Conservation (phyloP, 2,888 invertebrate genomes). For the Pristionchus exspectatus region DNA sequence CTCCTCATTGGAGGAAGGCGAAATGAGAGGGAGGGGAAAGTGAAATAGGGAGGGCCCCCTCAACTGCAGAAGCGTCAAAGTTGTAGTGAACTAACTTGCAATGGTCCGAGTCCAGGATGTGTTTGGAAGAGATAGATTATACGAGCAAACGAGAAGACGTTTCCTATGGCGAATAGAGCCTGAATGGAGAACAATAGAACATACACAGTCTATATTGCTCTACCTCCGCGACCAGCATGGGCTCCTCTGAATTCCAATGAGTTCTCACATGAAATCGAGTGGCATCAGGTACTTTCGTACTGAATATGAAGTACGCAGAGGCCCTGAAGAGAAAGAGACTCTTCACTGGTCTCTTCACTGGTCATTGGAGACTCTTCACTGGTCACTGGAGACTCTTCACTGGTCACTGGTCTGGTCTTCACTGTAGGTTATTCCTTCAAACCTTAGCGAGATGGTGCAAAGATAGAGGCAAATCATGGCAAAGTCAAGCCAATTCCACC, state of each 20-base stretch:
- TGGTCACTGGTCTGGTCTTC: no score
- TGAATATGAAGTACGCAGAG: slow-evolving; percentile 50
- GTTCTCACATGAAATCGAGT: slow-evolving; percentile 76
- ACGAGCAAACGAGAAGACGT: slow-evolving; percentile 83
- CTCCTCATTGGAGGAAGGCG: no score
- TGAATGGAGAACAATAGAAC: background rate
- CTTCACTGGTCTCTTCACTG: no score
- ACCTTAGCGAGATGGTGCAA: slow-evolving; percentile 82
- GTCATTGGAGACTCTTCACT: no score
- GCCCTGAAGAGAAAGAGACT: background rate
- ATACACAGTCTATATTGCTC: slow-evolving; percentile 46
- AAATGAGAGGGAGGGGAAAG: background rate
- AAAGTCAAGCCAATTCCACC: slow-evolving; percentile 84
- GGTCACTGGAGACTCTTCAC: no score
- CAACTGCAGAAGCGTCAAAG: no score
- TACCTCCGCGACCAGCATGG: slow-evolving; percentile 82
- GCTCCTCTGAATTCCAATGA: slow-evolving; percentile 82
- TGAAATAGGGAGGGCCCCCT: no score
- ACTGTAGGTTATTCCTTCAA: background rate
- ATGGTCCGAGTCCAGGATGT: slow-evolving; percentile 82
- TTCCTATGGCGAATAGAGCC: slow-evolving; percentile 82
- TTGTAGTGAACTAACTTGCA: slow-evolving; percentile 80
- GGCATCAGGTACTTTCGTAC: background rate
- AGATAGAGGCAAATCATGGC: slow-evolving; percentile 83
- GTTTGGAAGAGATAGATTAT: slow-evolving; percentile 83